phyloP scores from a whole-genome alignment of 2,113 vertebrate genomes.

The Eretmochelys imbricata region DNA sequence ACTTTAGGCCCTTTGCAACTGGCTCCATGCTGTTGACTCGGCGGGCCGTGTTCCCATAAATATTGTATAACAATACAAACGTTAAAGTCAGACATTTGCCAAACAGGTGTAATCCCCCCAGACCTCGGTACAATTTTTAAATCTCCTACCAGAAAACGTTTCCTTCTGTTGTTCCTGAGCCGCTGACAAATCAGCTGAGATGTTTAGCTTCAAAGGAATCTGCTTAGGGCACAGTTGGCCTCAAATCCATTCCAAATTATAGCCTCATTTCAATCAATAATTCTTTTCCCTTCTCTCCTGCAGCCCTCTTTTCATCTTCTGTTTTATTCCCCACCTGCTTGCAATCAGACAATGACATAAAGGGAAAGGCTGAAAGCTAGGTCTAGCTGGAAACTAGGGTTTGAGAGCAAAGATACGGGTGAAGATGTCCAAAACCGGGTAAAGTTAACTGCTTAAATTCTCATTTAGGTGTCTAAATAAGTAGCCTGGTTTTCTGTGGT shows the following conservation, averaged over 20 bases:
- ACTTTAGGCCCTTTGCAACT: background rate
- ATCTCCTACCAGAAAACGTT: background rate
- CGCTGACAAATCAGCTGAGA: background rate
- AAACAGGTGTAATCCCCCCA: background rate
- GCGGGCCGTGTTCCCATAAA: background rate
- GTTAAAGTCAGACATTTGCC: background rate
- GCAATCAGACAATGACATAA: background rate
- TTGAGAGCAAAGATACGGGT: background rate
- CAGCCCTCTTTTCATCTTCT: background rate
- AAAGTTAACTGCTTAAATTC: background rate
- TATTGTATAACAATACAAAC: background rate
- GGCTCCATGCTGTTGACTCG: background rate
- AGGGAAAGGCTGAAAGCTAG: background rate
- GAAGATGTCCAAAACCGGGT: background rate
- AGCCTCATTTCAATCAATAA: background rate
- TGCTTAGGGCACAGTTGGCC: background rate
- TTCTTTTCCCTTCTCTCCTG: background rate
- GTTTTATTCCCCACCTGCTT: background rate
- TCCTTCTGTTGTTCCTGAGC: background rate
- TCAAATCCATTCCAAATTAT: background rate
- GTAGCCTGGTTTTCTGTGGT: background rate
- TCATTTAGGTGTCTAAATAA: background rate
- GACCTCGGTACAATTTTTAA: background rate
- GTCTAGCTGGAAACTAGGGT: background rate
- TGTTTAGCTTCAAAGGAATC: background rate